These are phyloP conservation scores for Cyprichromis sp. DNA, from an alignment of 2,113 vertebrate genomes.

Conservation along the genomic window DNA sequence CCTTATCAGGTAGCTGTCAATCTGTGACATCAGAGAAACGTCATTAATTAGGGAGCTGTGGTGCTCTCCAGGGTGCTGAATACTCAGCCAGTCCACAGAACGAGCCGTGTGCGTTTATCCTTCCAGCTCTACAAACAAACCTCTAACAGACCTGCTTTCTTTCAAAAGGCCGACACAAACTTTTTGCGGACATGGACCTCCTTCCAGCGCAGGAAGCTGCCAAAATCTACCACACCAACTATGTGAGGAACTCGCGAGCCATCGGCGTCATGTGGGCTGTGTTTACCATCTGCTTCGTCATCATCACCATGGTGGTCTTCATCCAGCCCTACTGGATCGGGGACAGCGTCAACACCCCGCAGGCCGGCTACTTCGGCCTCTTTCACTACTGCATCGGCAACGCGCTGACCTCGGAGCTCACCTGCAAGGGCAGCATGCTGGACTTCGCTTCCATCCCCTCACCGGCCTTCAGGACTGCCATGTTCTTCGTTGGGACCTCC, in stretches of 20 bases:
- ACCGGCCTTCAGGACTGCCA: constrained; percentile 88
- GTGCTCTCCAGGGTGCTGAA: constrained; percentile 55
- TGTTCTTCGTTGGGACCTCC: constrained; percentile 88
- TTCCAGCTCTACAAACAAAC: not conserved
- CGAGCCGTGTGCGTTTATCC: not conserved
- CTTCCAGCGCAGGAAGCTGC: constrained; percentile 92
- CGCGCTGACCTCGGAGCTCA: constrained; percentile 88
- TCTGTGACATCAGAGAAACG: not conserved
- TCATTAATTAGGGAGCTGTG: not conserved
- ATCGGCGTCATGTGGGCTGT: constrained; percentile 93
- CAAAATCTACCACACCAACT: constrained; percentile 96
- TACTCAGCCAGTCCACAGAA: not conserved
- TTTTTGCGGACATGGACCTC: constrained; percentile 73
- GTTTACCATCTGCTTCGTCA: constrained; percentile 90
- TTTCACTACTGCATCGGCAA: constrained; percentile 96
- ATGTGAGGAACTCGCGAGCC: constrained; percentile 89
- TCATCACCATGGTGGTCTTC: constrained; percentile 90
- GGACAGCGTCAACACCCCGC: constrained; percentile 90
- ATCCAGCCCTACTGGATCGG: constrained; percentile 98
- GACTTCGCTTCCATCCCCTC: constrained; percentile 91
- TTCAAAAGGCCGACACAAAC: too few relatives aligned
- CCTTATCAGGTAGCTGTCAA: not conserved
- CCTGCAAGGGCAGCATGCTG: constrained; percentile 86
- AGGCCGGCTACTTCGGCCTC: constrained; percentile 94
- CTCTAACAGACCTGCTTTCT: not conserved